A percentile compares a stretch with the other conserved stretches of the same genome.
phyloP scores from a whole-genome alignment of 2,113 vertebrate genomes.

The Neodontobutis hainanensis region DNA sequence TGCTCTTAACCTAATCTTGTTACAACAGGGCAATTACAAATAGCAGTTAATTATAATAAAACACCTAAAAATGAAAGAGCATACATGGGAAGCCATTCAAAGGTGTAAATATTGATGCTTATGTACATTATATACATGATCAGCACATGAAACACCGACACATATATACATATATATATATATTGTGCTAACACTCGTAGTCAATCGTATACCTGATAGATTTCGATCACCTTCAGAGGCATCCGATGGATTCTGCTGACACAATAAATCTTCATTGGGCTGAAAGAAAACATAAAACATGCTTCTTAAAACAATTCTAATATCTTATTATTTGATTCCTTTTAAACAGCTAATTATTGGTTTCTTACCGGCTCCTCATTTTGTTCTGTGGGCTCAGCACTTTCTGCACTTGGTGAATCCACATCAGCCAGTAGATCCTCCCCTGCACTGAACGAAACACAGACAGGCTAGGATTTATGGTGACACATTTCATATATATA shows the following conservation, averaged over 20 bases:
- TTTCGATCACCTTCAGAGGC: constrained; percentile 60
- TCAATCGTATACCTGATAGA: constrained; percentile 65
- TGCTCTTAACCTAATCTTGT: constrained; percentile 74
- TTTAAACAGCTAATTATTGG: constrained; percentile 1
- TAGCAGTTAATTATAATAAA: constrained; percentile 53
- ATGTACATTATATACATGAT: not conserved
- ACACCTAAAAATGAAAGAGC: constrained; percentile 36
- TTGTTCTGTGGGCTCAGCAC: constrained; percentile 56
- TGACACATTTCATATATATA: not conserved
- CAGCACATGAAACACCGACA: not conserved
- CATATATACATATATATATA: too few species aligned
- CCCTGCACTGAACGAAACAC: constrained; percentile 55
- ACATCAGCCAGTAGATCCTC: constrained; percentile 72
- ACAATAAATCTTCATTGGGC: constrained; percentile 52
- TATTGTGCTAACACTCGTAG: not conserved
- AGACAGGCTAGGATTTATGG: not conserved
- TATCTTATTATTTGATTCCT: not conserved
- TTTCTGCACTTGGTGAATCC: constrained; percentile 58
- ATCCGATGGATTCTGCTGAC: constrained; percentile 38
- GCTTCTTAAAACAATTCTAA: not conserved
- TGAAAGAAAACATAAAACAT: not conserved
- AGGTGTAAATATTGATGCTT: too few species aligned
- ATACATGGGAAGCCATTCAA: not conserved
- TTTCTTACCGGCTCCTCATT: constrained; percentile 67
- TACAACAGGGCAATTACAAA: constrained; percentile 66